Conservation (phyloP, 2,888 invertebrate genomes). For the Melolontha melolontha region DNA sequence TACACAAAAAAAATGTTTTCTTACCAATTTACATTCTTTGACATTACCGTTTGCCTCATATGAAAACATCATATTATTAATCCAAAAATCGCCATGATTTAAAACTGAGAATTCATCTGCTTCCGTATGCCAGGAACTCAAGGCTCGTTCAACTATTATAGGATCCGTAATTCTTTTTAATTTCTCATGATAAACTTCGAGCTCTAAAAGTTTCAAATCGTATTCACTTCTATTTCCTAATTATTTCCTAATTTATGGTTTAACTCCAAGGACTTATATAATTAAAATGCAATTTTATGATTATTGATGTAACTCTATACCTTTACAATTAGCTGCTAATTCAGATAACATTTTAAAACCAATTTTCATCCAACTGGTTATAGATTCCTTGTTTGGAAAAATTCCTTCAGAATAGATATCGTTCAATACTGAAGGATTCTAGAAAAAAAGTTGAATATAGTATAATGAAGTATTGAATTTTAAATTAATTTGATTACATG, state of each 20-base stretch:
- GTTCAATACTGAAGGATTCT: slow-evolving; percentile 54
- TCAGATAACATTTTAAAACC: slow-evolving; percentile 53
- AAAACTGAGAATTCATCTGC: slow-evolving; percentile 64
- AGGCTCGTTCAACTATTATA: slow-evolving; percentile 44
- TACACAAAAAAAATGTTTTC: slow-evolving; percentile 46
- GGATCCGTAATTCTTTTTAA: slow-evolving; percentile 57
- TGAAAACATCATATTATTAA: slow-evolving; percentile 68
- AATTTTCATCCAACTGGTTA: slow-evolving; percentile 52
- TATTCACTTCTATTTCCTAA: background rate
- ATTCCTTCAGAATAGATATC: slow-evolving; percentile 53
- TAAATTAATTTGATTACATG: too few relatives aligned
- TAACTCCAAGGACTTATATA: too few relatives aligned
- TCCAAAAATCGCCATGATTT: slow-evolving; percentile 69
- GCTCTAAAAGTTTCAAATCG: slow-evolving; percentile 52
- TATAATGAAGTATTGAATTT: too few relatives aligned
- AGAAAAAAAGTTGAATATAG: slow-evolving; percentile 38
- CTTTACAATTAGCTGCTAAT: too few relatives aligned
- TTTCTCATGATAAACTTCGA: slow-evolving; percentile 63
- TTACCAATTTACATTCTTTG: slow-evolving; percentile 64
- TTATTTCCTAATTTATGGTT: too few relatives aligned
- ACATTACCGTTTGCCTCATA: slow-evolving; percentile 61
- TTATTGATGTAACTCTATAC: too few relatives aligned
- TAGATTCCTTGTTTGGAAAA: slow-evolving; percentile 53
- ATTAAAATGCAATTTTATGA: too few relatives aligned
- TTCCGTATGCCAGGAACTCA: slow-evolving; percentile 51